Conservation (phyloP, 2,113 vertebrate species). For the Genyomyrus donnyi region DNA sequence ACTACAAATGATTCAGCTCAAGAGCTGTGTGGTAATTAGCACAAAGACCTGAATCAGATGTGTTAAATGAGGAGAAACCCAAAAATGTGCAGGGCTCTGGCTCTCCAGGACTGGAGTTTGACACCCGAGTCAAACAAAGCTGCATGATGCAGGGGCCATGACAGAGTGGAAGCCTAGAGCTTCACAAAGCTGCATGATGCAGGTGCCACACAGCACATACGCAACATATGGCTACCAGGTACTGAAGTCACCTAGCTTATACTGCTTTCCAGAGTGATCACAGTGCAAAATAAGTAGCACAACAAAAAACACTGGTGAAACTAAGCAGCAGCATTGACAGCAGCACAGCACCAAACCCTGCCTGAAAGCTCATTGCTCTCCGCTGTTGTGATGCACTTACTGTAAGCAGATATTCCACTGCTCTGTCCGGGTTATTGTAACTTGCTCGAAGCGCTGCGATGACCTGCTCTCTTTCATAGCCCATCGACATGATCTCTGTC, state of each 20-base stretch:
- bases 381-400: conserved; percentile 33
- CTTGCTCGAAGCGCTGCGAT: conserved; percentile 61
- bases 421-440: conserved; percentile 67
- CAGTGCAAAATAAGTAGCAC: background rate
- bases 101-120: too few species aligned
- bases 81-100: too few species aligned
- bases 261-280: background rate
- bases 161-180: background rate
- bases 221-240: background rate
- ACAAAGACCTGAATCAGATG: too few species aligned
- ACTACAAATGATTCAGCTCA: too few species aligned
- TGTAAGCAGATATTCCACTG: conserved; percentile 66
- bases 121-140: too few species aligned
- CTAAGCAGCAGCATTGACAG: background rate
- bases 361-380: background rate
- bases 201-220: background rate
- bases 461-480: conserved; percentile 62
- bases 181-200: background rate
- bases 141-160: background rate
- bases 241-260: background rate
- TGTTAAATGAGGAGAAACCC: too few species aligned
- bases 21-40: too few species aligned
- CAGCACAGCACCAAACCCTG: background rate
- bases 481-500: conserved; percentile 68
- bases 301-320: background rate